Evolutionary conservation across 2,797 vertebrate genomes (phyloP).

Genomic region (Coluber constrictor): DNA sequence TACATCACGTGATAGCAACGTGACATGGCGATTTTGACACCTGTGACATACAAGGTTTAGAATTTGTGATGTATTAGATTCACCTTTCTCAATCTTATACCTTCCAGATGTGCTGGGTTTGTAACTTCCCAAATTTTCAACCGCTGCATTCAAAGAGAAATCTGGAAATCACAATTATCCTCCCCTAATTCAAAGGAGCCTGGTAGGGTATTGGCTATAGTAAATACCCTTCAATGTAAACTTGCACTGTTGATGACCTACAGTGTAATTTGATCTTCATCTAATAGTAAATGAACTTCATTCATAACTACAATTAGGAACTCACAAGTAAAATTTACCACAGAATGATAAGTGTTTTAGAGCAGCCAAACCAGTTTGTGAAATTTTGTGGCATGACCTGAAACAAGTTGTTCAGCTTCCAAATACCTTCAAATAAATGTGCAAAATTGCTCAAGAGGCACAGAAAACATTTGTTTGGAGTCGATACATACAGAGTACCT

Average conservation of each 20-base stretch:
- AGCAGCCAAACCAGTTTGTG: background rate
- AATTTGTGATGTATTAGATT: conserved; percentile 13
- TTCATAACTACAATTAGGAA: background rate
- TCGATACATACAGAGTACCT: background rate
- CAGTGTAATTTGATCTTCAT: background rate
- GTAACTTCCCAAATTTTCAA: background rate
- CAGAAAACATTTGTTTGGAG: background rate
- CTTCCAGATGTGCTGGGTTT: background rate
- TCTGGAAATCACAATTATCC: background rate
- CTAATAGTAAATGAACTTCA: background rate
- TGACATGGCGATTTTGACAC: too few species aligned
- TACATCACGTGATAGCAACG: too few species aligned
- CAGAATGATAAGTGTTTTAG: background rate
- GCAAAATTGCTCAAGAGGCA: background rate
- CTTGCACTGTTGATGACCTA: background rate
- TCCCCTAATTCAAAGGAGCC: background rate
- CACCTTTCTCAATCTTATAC: background rate
- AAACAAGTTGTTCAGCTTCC: background rate
- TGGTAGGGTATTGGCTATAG: background rate
- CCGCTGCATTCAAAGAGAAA: background rate
- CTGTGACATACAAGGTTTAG: background rate
- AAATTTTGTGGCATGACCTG: background rate
- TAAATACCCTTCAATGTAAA: background rate
- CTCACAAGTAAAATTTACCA: background rate
- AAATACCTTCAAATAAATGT: background rate